These are phyloP conservation scores for Zophobas morio DNA, from an alignment of 1,140 invertebrate genomes.

Conservation along the genomic window DNA sequence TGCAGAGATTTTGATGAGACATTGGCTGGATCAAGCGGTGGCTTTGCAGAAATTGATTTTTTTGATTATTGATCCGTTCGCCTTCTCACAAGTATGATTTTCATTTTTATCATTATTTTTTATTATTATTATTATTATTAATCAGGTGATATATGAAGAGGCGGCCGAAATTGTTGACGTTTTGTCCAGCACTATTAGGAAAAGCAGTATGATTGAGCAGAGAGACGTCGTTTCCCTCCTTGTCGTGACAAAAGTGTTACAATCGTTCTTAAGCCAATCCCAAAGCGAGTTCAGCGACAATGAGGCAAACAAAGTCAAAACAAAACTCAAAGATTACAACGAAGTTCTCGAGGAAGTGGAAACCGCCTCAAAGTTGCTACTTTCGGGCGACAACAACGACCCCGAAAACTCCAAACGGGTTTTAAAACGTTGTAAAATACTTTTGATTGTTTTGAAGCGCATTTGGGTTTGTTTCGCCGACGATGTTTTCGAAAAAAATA, in stretches of 20 bases:
- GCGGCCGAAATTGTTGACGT: slow-evolving; percentile 50
- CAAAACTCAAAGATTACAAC: slow-evolving; percentile 25
- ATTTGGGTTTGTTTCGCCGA: slow-evolving; percentile 49
- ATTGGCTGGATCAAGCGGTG: slow-evolving; percentile 74
- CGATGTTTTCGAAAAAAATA: not conserved
- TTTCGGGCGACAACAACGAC: slow-evolving; percentile 1
- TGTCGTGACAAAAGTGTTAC: not conserved
- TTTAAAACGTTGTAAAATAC: slow-evolving; percentile 58
- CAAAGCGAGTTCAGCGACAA: slow-evolving; percentile 11
- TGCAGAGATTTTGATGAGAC: slow-evolving; percentile 70
- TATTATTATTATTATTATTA: not conserved
- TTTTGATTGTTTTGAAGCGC: slow-evolving; percentile 51
- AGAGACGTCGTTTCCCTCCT: slow-evolving; percentile 2
- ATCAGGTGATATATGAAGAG: slow-evolving; percentile 58
- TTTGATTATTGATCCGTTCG: slow-evolving; percentile 77
- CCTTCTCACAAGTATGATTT: slow-evolving; percentile 73
- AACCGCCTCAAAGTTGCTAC: slow-evolving; percentile 51
- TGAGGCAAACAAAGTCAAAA: slow-evolving; percentile 4
- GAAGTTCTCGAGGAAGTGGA: slow-evolving; percentile 57
- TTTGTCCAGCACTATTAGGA: slow-evolving; percentile 44
- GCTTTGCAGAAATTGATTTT: slow-evolving; percentile 73
- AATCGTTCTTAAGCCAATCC: slow-evolving; percentile 1
- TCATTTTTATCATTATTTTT: not conserved
- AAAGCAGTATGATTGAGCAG: slow-evolving; percentile 1
- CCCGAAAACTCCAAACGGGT: slow-evolving; percentile 47